These are phyloP conservation scores for Oncorhynchus keta DNA, from an alignment of 2,113 vertebrate genomes.

Conservation along the genomic window DNA sequence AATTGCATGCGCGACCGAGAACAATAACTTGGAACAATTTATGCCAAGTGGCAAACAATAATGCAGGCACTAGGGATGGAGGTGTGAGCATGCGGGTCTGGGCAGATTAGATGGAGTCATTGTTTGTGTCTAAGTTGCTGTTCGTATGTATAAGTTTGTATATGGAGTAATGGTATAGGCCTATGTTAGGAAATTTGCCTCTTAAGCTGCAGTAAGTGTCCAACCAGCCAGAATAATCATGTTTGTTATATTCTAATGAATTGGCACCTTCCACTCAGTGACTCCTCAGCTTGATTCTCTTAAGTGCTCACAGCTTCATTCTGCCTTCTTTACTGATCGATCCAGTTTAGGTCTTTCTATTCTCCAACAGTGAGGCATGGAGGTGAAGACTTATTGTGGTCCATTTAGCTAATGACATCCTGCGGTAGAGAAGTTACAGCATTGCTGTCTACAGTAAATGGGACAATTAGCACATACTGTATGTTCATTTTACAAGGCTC, in stretches of 20 bases:
- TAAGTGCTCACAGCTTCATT: constrained; percentile 77
- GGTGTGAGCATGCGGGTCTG: too few relatives aligned
- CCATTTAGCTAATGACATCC: constrained; percentile 78
- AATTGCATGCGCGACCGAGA: too few relatives aligned
- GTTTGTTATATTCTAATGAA: constrained; percentile 41
- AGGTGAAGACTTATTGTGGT: constrained; percentile 73
- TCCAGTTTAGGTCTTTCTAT: constrained; percentile 74
- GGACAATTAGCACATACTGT: constrained; percentile 31
- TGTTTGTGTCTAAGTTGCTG: too few relatives aligned
- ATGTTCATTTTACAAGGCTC: constrained; percentile 2
- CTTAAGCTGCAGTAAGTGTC: constrained; percentile 10
- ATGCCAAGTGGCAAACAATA: too few relatives aligned
- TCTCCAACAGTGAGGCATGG: constrained; percentile 71
- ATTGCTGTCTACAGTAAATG: constrained; percentile 48
- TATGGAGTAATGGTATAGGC: too few relatives aligned
- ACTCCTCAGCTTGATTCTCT: constrained; percentile 34
- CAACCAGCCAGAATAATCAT: constrained; percentile 14
- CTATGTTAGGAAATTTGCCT: neutral
- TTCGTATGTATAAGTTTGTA: too few relatives aligned
- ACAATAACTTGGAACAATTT: too few relatives aligned
- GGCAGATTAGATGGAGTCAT: too few relatives aligned
- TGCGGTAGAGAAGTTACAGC: constrained; percentile 67
- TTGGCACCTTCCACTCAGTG: constrained; percentile 59
- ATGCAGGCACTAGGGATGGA: too few relatives aligned
- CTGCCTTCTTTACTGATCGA: constrained; percentile 64